A percentile compares a stretch with the other conserved stretches of the same genome.
Evolutionary conservation across 2,888 invertebrate species (phyloP).

Genomic region (Hemaris fuciformis): DNA sequence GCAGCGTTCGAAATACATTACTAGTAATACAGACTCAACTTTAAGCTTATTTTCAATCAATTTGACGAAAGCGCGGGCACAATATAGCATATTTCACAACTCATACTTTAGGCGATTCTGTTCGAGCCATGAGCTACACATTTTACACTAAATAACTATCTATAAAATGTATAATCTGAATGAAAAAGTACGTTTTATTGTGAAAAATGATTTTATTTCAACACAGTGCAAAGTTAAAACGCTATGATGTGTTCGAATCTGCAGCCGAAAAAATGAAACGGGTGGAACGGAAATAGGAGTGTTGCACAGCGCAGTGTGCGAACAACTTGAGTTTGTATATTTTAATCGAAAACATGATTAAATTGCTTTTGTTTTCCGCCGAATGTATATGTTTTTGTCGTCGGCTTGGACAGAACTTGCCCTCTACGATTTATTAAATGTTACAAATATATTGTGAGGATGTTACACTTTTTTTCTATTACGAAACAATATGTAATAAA

Average conservation of each 20-base stretch:
- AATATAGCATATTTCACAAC: no score
- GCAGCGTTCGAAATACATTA: no score
- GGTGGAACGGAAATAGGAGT: constrained; percentile 1
- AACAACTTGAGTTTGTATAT: not conserved
- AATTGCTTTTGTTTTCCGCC: not conserved
- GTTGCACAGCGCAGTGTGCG: not conserved
- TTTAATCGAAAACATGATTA: constrained; percentile 4
- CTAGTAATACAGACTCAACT: no score
- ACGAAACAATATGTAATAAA: no score
- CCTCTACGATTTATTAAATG: not conserved
- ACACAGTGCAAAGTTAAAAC: not conserved
- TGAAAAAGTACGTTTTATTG: not conserved
- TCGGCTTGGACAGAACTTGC: not conserved
- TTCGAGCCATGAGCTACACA: no score
- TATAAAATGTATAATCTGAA: not conserved
- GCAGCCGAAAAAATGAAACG: not conserved
- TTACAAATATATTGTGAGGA: no score
- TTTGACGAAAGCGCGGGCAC: no score
- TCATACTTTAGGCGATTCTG: no score
- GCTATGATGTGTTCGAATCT: not conserved
- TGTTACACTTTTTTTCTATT: no score
- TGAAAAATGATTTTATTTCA: not conserved
- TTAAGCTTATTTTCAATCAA: no score
- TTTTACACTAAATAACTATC: no score
- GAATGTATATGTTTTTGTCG: not conserved